Evolutionary conservation across 1,140 invertebrate genomes (phyloP).

Genomic region (Daktulosphaira vitifoliae): DNA sequence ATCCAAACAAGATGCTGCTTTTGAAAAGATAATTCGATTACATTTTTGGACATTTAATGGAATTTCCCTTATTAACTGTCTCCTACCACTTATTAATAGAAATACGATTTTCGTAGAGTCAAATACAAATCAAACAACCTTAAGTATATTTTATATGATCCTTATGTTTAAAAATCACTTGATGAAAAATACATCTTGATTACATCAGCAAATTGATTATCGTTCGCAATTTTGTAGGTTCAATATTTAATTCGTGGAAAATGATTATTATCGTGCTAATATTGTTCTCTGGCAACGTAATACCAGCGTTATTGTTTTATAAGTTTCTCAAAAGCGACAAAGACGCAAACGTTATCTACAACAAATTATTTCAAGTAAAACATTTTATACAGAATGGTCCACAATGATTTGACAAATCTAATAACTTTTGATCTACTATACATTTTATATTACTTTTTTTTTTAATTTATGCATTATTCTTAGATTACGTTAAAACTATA

Average conservation of each 20-base stretch:
- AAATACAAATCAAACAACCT: too few relatives aligned
- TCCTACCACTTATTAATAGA: background rate
- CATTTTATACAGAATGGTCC: too few relatives aligned
- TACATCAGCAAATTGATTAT: too few relatives aligned
- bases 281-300: background rate
- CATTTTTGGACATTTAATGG: slow-evolving; percentile 13
- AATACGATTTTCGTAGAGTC: background rate
- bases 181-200: too few relatives aligned
- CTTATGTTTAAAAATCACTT: too few relatives aligned
- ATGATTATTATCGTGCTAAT: background rate
- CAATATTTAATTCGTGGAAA: background rate
- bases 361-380: slow-evolving; percentile 4
- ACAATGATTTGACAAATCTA: too few relatives aligned
- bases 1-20: background rate
- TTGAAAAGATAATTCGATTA: slow-evolving; percentile 2
- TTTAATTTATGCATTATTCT: too few relatives aligned
- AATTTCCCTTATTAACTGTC: background rate
- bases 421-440: too few relatives aligned
- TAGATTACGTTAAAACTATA: too few relatives aligned
- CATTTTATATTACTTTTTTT: too few relatives aligned
- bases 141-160: too few relatives aligned
- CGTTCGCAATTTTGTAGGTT: background rate
- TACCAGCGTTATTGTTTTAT: background rate
- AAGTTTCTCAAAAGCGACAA: too few relatives aligned
- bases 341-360: background rate